Base-by-base conservation (phyloP, 2,888 invertebrate genomes). In the Drosophila formosana region DNA sequence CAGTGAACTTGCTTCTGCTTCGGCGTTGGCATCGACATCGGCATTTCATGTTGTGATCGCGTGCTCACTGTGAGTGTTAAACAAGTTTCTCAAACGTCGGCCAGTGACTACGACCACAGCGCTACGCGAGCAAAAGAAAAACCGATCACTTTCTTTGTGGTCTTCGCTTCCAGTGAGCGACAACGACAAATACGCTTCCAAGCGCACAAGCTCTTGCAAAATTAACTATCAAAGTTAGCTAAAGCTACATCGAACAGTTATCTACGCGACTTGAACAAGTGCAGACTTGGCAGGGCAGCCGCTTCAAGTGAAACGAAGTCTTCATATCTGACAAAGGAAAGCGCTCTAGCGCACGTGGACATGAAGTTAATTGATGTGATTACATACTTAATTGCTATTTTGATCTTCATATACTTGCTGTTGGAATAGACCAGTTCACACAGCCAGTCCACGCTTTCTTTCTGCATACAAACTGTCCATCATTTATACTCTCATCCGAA, bases 311-410 rank as follows among this genome's bases (percentile, higher is more conserved):
- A 53, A 37, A 28, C 9, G 4, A 37, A 52, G 61, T 57, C 45
- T 55, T 70, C 66, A 41, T 60, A 50, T 65, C 18, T 30, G 61
- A 45, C 28, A 57, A 65, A 88, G 72, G 83, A 84, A 82, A 86
- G 89, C 89, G 77, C 87, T 32, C 60, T 55, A 58, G 78, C 78
- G 83, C 73, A 78, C 89, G 74, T 72, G 87, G 91, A 79, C 89
- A 91, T 91, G 91, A 91, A 91, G 91, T 82, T 91, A 81, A 83
- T 91, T 86, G 91, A 91, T 78, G 90, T 91, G 76, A 89, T 91
- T 80, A 83, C 90, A 65, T 91, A 91, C 70, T 73, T 91, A 75
- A 90, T 91, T 85, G 90, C 90, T 64, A 81, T 91, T 80, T 86
- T 91, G 81, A 90, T 91, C 63, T 91, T 91, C 72, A 80, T 91